phyloP scores from a whole-genome alignment of 2,888 invertebrate species.

The Leucozona laternaria region DNA sequence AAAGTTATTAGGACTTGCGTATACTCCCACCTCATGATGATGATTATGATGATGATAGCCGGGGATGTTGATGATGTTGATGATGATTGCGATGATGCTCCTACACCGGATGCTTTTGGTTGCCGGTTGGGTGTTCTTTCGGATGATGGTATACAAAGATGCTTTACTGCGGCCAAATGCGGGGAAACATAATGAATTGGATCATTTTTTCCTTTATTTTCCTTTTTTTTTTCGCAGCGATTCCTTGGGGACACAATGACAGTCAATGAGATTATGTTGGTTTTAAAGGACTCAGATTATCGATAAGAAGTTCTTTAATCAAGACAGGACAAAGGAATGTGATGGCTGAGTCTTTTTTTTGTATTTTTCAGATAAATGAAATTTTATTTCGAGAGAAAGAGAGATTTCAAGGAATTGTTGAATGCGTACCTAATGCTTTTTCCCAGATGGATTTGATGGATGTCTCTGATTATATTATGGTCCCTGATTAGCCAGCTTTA shows the following conservation, averaged over 20 bases:
- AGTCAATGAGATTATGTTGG: constrained; percentile 28
- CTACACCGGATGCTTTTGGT: constrained; percentile 63
- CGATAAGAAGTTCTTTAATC: constrained; percentile 60
- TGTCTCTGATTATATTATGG: background rate
- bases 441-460: background rate
- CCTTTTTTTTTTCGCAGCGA: constrained; percentile 17
- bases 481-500: background rate
- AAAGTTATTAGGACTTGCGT: constrained; percentile 68
- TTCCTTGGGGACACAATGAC: background rate
- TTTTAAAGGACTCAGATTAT: constrained; percentile 36
- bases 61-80: constrained; percentile 29
- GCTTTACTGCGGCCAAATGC: constrained; percentile 56
- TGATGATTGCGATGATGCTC: constrained; percentile 20
- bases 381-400: constrained; percentile 27
- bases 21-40: constrained; percentile 13
- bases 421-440: background rate
- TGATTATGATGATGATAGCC: constrained; percentile 23
- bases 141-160: constrained; percentile 51
- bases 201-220: constrained; percentile 39
- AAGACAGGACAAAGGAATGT: constrained; percentile 20
- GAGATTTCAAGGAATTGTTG: background rate
- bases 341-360: background rate
- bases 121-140: constrained; percentile 60
- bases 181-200: constrained; percentile 61
- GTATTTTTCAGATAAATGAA: background rate